phyloP scores from a whole-genome alignment of 30 jellyfish, hydroid and myxozoan genomes.

The Sanderia malayensis region DNA sequence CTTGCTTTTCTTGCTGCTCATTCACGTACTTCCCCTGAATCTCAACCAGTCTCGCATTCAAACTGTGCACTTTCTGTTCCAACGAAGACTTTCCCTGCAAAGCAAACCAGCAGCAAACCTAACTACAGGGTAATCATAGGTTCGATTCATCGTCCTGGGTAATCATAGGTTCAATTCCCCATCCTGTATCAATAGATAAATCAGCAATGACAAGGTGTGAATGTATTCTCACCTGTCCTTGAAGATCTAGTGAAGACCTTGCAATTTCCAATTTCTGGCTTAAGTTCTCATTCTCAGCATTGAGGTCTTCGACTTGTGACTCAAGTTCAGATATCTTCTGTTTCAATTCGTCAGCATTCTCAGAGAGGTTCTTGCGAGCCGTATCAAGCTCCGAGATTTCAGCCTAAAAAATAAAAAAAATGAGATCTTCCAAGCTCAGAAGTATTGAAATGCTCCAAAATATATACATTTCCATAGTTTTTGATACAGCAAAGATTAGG shows the following conservation, averaged over 20 bases:
- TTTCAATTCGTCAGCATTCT: constrained; percentile 23
- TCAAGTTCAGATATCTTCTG: constrained; percentile 39
- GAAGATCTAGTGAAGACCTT: constrained; percentile 51
- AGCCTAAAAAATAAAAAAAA: constrained; percentile 6
- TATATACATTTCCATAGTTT: no score
- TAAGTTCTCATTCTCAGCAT: constrained; percentile 56
- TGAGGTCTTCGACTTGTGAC: constrained; percentile 11
- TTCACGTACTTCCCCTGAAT: constrained; percentile 61
- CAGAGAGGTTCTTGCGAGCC: constrained; percentile 18
- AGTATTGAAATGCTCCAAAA: no score
- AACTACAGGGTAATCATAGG: no score
- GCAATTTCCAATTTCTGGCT: constrained; percentile 31
- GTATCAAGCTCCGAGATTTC: constrained; percentile 32
- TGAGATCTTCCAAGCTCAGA: no score
- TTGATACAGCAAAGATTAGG: no score
- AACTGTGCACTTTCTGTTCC: constrained; percentile 50
- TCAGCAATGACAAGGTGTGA: no score
- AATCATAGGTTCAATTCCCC: no score
- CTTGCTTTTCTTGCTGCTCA: constrained; percentile 67
- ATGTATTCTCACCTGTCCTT: constrained; percentile 67
- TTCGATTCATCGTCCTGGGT: no score
- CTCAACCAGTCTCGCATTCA: constrained; percentile 62
- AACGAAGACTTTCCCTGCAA: constrained; percentile 43
- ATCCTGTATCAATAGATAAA: no score
- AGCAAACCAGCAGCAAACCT: no score